These are phyloP conservation scores for Ostrea edulis DNA, from an alignment of 1,140 invertebrate genomes.

Conservation along the genomic window DNA sequence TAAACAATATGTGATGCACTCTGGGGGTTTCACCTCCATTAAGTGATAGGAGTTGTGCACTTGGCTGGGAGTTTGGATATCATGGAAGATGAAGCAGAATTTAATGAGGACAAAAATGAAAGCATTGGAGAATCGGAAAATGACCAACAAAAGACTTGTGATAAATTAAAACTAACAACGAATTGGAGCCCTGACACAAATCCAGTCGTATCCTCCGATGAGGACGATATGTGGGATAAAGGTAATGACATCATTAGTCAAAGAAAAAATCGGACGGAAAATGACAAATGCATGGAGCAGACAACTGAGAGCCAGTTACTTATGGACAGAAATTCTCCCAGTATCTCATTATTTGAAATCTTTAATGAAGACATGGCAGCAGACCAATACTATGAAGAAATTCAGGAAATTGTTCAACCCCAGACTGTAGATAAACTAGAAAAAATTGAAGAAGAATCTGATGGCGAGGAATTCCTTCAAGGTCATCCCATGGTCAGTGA, in stretches of 20 bases:
- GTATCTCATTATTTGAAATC: conserved; percentile 28
- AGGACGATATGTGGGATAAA: neutral
- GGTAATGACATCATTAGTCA: conserved; percentile 33
- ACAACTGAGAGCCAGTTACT: neutral
- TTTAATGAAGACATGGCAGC: conserved; percentile 28
- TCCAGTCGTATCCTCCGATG: neutral
- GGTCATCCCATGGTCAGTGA: conserved; percentile 21
- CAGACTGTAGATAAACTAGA: neutral
- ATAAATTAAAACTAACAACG: neutral
- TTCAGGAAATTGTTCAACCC: neutral
- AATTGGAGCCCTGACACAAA: conserved; percentile 12
- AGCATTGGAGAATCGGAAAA: conserved; percentile 13
- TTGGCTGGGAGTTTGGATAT: neutral
- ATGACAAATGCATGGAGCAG: neutral
- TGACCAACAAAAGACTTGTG: neutral
- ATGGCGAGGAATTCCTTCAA: neutral
- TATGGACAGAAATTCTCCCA: conserved; percentile 9
- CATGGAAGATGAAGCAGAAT: conserved; percentile 8
- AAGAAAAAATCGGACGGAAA: neutral
- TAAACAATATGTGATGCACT: conserved; percentile 9
- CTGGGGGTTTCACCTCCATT: neutral
- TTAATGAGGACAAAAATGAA: neutral
- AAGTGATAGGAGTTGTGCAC: neutral
- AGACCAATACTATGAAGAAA: neutral
- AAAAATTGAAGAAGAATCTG: neutral